These are phyloP conservation scores for Athalia cordata DNA, from an alignment of 2,888 invertebrate species.

Conservation along the genomic window DNA sequence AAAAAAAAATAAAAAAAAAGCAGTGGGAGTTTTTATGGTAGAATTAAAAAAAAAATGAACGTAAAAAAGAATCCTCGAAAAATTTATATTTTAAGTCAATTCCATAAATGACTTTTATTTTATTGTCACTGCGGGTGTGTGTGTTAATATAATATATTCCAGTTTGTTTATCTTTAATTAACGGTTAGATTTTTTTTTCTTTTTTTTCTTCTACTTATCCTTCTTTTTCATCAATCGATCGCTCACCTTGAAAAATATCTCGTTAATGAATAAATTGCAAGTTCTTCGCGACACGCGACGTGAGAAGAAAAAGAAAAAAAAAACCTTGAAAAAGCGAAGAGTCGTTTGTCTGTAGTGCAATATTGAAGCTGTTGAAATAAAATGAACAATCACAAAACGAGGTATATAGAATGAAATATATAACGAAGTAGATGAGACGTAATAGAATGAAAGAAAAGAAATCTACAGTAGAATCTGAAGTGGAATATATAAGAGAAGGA, in stretches of 20 bases:
- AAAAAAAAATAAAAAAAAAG: too few species aligned
- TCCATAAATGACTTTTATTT: too few species aligned
- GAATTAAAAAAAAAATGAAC: too few species aligned
- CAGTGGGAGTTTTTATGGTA: too few species aligned
- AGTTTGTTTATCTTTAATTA: background rate
- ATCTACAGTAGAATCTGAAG: constrained; percentile 14
- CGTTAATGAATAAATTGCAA: background rate
- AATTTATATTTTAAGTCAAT: too few species aligned
- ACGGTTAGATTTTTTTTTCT: background rate
- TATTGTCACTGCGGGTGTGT: too few species aligned
- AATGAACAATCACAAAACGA: background rate
- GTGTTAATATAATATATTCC: too few species aligned
- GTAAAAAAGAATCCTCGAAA: too few species aligned
- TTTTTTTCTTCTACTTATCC: background rate
- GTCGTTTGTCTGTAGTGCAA: background rate
- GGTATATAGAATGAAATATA: background rate
- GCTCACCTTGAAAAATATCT: constrained; percentile 31
- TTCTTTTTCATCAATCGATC: background rate
- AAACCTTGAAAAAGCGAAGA: constrained; percentile 40
- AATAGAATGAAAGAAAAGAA: constrained; percentile 17
- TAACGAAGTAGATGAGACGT: background rate
- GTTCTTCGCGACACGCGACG: constrained; percentile 8
- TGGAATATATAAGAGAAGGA: constrained; percentile 14
- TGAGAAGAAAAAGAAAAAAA: constrained; percentile 27
- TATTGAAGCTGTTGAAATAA: background rate